These are phyloP conservation scores for Notiomystis cincta DNA, from an alignment of 2,113 vertebrate species.

Conservation along the genomic window DNA sequence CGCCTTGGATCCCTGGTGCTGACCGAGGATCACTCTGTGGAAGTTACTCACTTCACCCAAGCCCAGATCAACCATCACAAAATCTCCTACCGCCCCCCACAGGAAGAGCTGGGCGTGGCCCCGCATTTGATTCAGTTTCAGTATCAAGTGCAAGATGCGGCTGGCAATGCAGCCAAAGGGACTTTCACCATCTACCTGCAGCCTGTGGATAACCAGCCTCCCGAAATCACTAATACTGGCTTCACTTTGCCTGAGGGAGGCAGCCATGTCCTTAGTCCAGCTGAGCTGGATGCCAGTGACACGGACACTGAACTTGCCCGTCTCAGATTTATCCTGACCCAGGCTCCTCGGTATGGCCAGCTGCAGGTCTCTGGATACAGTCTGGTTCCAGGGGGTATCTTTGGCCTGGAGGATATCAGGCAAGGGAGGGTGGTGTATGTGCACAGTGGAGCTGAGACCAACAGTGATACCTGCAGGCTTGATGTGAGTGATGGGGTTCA, in stretches of 20 bases:
- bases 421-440: constrained; percentile 81
- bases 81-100: constrained; percentile 87
- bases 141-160: constrained; percentile 86
- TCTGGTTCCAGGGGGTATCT: constrained; percentile 78
- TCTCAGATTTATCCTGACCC: constrained; percentile 85
- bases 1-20: constrained; percentile 83
- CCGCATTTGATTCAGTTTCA: constrained; percentile 86
- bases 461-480: constrained; percentile 80
- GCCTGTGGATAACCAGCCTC: constrained; percentile 92
- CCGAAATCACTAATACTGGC: constrained; percentile 90
- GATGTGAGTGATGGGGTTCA: constrained; percentile 91
- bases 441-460: constrained; percentile 82
- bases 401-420: constrained; percentile 82
- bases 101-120: constrained; percentile 88
- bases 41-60: constrained; percentile 88
- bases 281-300: constrained; percentile 84
- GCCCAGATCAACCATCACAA: constrained; percentile 97
- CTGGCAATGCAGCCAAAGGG: constrained; percentile 80
- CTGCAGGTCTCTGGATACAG: constrained; percentile 75
- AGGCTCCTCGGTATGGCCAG: constrained; percentile 82
- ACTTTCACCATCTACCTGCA: constrained; percentile 87
- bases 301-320: constrained; percentile 81
- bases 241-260: constrained; percentile 83
- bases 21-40: constrained; percentile 80
- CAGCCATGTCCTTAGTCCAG: constrained; percentile 76